Evolutionary conservation across 2,113 vertebrate genomes (phyloP).

Genomic region (Xenus cinereus): DNA sequence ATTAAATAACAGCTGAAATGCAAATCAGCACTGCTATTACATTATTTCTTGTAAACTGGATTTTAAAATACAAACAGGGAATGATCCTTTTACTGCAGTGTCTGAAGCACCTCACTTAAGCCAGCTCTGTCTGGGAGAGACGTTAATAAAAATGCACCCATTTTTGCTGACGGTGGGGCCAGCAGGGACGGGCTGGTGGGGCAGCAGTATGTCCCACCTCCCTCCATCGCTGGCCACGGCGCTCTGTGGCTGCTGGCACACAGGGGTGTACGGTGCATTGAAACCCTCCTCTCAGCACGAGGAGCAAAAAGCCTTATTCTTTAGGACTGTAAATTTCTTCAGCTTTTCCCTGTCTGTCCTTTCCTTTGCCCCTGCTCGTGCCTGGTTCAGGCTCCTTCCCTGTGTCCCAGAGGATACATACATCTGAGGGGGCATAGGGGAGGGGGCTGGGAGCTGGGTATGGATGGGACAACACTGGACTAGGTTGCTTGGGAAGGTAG

Average conservation of each 20-base stretch:
- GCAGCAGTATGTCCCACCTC: background rate
- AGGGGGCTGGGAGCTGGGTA: background rate
- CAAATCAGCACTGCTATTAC: background rate
- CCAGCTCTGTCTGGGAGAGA: background rate
- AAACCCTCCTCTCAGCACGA: background rate
- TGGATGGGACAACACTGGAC: background rate
- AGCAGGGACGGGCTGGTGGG: background rate
- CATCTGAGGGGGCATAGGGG: too few relatives aligned
- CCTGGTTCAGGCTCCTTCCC: background rate
- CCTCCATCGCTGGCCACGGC: rapidly evolving
- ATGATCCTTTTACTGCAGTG: background rate
- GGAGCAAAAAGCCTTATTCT: background rate
- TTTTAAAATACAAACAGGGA: background rate
- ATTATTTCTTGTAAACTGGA: background rate
- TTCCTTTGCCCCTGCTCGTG: background rate
- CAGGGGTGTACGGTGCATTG: too few relatives aligned
- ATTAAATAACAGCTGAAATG: background rate
- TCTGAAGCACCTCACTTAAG: background rate
- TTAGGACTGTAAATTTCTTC: background rate
- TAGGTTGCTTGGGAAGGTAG: background rate
- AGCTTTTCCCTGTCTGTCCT: background rate
- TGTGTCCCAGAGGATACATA: background rate
- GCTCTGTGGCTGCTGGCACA: background rate
- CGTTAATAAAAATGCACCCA: background rate
- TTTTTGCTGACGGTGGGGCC: background rate